phyloP scores from a whole-genome alignment of 92 coral and sea anemone species.

The Metridium senile region DNA sequence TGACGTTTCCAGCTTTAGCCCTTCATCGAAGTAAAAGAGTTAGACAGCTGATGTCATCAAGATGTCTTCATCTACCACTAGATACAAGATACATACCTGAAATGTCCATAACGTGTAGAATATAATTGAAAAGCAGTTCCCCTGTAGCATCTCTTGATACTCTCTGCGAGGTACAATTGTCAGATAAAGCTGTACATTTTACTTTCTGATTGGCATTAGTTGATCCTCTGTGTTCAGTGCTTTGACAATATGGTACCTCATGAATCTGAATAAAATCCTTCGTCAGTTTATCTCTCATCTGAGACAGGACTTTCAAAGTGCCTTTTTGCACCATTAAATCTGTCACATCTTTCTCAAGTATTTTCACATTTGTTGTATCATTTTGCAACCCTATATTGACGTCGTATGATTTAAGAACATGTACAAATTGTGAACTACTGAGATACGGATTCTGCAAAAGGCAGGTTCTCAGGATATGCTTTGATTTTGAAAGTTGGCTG shows the following conservation, averaged over 20 bases:
- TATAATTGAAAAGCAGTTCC: slow-evolving; percentile 56
- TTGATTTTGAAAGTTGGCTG: slow-evolving; percentile 53
- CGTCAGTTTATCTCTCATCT: slow-evolving; percentile 53
- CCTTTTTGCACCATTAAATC: slow-evolving; percentile 52
- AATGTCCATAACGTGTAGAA: slow-evolving; percentile 48
- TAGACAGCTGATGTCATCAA: background rate
- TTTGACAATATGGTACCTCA: too few relatives aligned
- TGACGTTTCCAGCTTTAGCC: too few relatives aligned
- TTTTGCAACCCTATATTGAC: slow-evolving; percentile 35
- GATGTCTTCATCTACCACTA: background rate
- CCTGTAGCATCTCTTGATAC: slow-evolving; percentile 41
- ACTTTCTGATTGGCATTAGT: too few relatives aligned
- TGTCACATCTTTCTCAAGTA: slow-evolving; percentile 39
- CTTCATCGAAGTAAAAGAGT: too few relatives aligned
- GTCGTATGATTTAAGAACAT: slow-evolving; percentile 60
- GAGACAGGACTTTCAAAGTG: slow-evolving; percentile 48
- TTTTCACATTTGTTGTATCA: slow-evolving; percentile 5
- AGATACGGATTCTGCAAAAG: slow-evolving; percentile 79
- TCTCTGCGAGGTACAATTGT: slow-evolving; percentile 14
- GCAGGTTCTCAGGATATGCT: slow-evolving; percentile 50
- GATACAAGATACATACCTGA: slow-evolving; percentile 34
- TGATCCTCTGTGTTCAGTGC: too few relatives aligned
- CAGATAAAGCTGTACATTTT: too few relatives aligned
- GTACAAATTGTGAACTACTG: slow-evolving; percentile 47
- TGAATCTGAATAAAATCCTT: slow-evolving; percentile 18